Conservation (phyloP, 2,888 invertebrate genomes). For the Caenorhabditis doughertyi region DNA sequence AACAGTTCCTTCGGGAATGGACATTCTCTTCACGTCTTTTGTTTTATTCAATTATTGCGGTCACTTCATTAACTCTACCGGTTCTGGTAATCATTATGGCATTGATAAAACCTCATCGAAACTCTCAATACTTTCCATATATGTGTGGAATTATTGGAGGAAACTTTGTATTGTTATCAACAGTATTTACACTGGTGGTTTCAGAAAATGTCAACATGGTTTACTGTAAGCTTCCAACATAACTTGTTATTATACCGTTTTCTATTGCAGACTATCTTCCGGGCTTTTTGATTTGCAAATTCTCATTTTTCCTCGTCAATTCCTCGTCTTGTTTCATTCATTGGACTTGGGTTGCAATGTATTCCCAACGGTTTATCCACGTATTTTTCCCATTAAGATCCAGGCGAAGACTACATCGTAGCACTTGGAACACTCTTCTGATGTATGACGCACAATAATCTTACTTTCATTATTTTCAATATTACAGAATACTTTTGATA, state of each 20-base stretch:
- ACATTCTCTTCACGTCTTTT: constrained; percentile 65
- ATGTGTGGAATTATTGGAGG: constrained; percentile 69
- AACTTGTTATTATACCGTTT: background rate
- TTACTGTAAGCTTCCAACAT: constrained; percentile 44
- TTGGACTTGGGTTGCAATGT: constrained; percentile 73
- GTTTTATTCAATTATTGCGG: constrained; percentile 66
- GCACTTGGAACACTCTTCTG: constrained; percentile 40
- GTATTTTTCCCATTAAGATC: constrained; percentile 60
- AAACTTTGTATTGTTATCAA: constrained; percentile 66
- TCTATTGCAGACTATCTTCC: constrained; percentile 41
- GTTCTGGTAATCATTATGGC: constrained; percentile 57
- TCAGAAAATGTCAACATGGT: constrained; percentile 52
- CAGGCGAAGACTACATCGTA: constrained; percentile 35
- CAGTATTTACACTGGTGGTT: constrained; percentile 63
- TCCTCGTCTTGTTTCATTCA: constrained; percentile 69
- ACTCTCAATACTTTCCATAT: constrained; percentile 68
- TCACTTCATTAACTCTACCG: constrained; percentile 68
- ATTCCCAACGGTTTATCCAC: constrained; percentile 55
- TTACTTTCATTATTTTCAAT: background rate
- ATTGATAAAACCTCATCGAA: constrained; percentile 58
- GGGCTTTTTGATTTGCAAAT: constrained; percentile 67
- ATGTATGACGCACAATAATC: constrained; percentile 11
- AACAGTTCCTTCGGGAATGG: constrained; percentile 67
- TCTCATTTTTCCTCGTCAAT: constrained; percentile 66
- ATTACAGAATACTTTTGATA: constrained; percentile 56